These are phyloP conservation scores for Synchiropus splendidus DNA, from an alignment of 2,113 vertebrate genomes.

Conservation along the genomic window DNA sequence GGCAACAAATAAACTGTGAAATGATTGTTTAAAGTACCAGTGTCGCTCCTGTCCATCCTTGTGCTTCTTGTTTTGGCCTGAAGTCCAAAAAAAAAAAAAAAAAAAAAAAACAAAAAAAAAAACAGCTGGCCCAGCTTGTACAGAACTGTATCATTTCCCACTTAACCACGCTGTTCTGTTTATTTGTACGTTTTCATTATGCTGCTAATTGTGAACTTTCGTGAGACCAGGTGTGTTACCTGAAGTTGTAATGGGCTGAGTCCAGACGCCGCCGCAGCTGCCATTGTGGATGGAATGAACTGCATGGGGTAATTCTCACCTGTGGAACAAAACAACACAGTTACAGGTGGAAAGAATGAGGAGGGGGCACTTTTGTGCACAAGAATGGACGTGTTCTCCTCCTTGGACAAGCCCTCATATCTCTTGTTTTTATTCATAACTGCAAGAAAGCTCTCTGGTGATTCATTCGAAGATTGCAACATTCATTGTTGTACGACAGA, in stretches of 20 bases:
- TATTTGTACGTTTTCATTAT: neutral
- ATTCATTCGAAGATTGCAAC: conserved; percentile 24
- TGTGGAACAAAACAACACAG: conserved; percentile 73
- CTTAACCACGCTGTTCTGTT: conserved; percentile 4
- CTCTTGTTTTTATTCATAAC: conserved; percentile 44
- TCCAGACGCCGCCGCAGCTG: conserved; percentile 92
- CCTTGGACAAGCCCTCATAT: neutral
- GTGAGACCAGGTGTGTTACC: conserved; percentile 61
- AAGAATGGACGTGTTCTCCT: conserved; percentile 24
- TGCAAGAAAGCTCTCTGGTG: conserved; percentile 7
- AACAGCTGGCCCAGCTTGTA: neutral
- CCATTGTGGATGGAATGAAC: conserved; percentile 98
- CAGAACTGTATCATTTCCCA: conserved; percentile 2
- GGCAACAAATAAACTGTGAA: conserved; percentile 24
- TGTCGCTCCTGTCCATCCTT: no score
- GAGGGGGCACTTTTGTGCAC: conserved; percentile 1
- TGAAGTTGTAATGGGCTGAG: conserved; percentile 95
- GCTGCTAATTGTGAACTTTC: neutral
- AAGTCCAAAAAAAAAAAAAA: no score
- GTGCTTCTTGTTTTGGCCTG: no score
- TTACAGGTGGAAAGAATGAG: conserved; percentile 61
- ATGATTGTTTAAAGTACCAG: no score
- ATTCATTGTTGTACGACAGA: conserved; percentile 21
- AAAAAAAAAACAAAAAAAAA: no score
- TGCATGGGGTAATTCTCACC: conserved; percentile 98